These are phyloP conservation scores for Mechanitis messenoides DNA, from an alignment of 2,888 invertebrate genomes.

Conservation along the genomic window DNA sequence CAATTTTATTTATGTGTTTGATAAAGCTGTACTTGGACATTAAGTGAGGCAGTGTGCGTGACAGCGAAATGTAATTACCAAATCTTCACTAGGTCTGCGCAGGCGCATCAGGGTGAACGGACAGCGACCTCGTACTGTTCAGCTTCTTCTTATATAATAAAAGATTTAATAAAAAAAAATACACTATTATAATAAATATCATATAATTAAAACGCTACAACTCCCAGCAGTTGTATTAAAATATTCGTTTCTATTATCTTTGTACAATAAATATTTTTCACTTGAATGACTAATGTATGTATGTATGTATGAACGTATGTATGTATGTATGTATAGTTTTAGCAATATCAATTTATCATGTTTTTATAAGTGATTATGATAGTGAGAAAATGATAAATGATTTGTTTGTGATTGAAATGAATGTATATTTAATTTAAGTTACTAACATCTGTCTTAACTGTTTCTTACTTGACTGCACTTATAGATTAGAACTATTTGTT, in stretches of 20 bases:
- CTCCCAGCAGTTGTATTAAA: no score
- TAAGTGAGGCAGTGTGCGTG: constrained; percentile 68
- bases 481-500: no score
- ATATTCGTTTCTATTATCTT: neutral
- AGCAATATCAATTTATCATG: constrained; percentile 26
- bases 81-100: constrained; percentile 18
- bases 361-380: constrained; percentile 10
- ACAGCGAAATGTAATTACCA: constrained; percentile 72
- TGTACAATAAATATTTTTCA: constrained; percentile 16
- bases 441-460: neutral
- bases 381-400: constrained; percentile 13
- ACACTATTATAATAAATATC: no score
- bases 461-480: neutral
- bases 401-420: neutral
- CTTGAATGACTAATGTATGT: constrained; percentile 12
- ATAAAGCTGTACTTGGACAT: constrained; percentile 45
- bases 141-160: constrained; percentile 8
- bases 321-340: constrained; percentile 1
- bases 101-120: constrained; percentile 16
- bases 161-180: neutral
- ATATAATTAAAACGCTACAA: no score
- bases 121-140: constrained; percentile 18
- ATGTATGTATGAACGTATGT: no score
- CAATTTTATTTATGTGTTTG: constrained; percentile 8
- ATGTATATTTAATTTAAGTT: neutral